Base-by-base conservation (phyloP, 1,140 invertebrate genomes). In the Drosophila parvula region DNA sequence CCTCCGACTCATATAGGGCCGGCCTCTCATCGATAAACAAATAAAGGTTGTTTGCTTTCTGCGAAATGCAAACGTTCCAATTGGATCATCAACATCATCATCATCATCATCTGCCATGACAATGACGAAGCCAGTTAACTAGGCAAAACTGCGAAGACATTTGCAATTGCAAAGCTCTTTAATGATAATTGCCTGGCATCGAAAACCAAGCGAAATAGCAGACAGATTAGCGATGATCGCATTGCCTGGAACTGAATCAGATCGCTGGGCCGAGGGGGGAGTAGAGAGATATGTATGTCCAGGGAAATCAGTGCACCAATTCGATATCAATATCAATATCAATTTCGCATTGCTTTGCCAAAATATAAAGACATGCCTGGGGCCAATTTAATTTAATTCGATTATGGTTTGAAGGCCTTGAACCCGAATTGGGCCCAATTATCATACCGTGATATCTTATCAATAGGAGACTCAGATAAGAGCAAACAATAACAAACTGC, bases 361-460 rank as follows among this genome's bases (percentile, higher is more conserved):
- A 62, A 64, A 48, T 32, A 48, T 50, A 50, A 27, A 45, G 60
- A 51, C 64, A 40, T 63, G 16, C 11, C 62, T 55, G 28, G 47
- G 47, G 47, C 62, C 30, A 75, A 63, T 41, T 56, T 41, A 43
- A 36, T 56, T 70, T 58, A 40, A 51, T 88, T 86, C 41, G 68
- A 79, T 83, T 85, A 53, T 45, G 64, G 63, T 38, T 41, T 60
- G 53, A 44, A 51, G 65, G 58, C 84, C 84, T 89, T 88, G 84
- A 88, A 88, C 84, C 62, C 79, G 53, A 81, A 89, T 88, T 89
- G 74, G 67, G 40, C 74, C 50, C 78, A 81, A 75, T 89, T 81
- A 74, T 62, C 69, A 38, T 38, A 28, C 11, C 16, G 50, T 10
- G 45, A n/a, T 78, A 71, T 78, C 69, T 64, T 84, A 88, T 89